Percentiles rank a stretch among this genome's conserved stretches.
phyloP scores from a whole-genome alignment of 2,888 invertebrate species.

The Ctena decussata region DNA sequence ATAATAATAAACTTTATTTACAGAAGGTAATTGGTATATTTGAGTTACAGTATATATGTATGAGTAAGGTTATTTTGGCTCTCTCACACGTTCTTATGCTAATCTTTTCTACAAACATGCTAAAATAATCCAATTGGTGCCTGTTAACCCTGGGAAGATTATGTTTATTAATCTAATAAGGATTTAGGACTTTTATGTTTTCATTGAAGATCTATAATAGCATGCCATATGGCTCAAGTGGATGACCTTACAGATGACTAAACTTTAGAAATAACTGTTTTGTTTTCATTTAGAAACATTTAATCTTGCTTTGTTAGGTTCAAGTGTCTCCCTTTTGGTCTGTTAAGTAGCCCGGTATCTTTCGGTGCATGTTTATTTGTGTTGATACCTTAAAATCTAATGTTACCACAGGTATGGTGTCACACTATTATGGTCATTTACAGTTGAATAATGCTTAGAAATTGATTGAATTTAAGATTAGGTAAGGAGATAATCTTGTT shows the following conservation, averaged over 20 bases:
- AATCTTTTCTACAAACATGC: background rate
- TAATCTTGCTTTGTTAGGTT: background rate
- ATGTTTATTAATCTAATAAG: background rate
- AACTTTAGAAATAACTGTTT: background rate
- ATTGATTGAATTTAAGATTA: background rate
- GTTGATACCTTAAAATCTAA: background rate
- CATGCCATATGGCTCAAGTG: background rate
- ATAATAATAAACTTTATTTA: no score
- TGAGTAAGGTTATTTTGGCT: no score
- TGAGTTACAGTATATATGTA: no score
- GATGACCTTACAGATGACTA: background rate
- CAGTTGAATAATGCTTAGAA: background rate
- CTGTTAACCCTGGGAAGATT: background rate
- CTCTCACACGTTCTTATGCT: background rate
- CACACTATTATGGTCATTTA: background rate
- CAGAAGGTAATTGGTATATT: no score
- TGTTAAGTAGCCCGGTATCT: background rate
- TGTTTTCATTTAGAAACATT: constrained; percentile 1
- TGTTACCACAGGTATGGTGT: background rate
- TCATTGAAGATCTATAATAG: background rate
- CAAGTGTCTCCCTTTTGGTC: background rate
- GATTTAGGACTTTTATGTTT: background rate
- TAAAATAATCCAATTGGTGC: constrained; percentile 9
- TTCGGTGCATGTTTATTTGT: background rate
- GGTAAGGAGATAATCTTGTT: background rate